A percentile compares a stretch with the other conserved stretches of the same genome.
These are phyloP conservation scores for Phataginus tricuspis DNA, from an alignment of 2,797 vertebrate species.

Conservation along the genomic window DNA sequence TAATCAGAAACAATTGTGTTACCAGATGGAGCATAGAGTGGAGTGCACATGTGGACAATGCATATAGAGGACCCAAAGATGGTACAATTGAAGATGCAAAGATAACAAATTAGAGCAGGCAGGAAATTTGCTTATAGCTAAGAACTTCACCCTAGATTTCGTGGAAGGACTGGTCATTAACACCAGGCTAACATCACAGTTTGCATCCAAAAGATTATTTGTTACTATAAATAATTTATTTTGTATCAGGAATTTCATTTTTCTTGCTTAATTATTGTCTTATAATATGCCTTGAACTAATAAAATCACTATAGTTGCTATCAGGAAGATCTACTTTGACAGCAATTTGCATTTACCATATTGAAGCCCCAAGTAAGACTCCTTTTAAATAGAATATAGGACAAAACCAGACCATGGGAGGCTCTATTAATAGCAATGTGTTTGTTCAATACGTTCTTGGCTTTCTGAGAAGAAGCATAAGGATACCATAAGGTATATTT, in stretches of 20 bases:
- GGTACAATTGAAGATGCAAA: not conserved
- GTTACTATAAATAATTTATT: not conserved
- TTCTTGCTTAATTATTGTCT: slow-evolving; percentile 16
- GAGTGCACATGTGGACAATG: not conserved
- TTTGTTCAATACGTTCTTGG: slow-evolving; percentile 5
- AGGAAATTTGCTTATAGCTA: slow-evolving; percentile 17
- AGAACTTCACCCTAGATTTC: not conserved
- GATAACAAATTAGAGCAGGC: not conserved
- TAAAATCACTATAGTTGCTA: not conserved
- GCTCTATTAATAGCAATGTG: not conserved
- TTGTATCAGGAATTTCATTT: not conserved
- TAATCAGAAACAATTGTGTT: not conserved
- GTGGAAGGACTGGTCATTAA: not conserved
- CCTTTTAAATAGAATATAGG: slow-evolving; percentile 7
- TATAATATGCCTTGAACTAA: slow-evolving; percentile 9
- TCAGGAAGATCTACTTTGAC: not conserved
- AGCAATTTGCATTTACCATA: not conserved
- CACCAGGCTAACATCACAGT: not conserved
- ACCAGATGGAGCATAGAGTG: not conserved
- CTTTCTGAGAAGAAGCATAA: not conserved
- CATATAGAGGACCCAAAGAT: not conserved
- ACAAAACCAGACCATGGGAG: not conserved
- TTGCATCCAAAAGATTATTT: not conserved
- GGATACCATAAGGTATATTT: not conserved
- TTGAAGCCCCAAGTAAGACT: not conserved